These are phyloP conservation scores for Lagopus leucura DNA, from an alignment of 2,113 vertebrate species.

Conservation along the genomic window DNA sequence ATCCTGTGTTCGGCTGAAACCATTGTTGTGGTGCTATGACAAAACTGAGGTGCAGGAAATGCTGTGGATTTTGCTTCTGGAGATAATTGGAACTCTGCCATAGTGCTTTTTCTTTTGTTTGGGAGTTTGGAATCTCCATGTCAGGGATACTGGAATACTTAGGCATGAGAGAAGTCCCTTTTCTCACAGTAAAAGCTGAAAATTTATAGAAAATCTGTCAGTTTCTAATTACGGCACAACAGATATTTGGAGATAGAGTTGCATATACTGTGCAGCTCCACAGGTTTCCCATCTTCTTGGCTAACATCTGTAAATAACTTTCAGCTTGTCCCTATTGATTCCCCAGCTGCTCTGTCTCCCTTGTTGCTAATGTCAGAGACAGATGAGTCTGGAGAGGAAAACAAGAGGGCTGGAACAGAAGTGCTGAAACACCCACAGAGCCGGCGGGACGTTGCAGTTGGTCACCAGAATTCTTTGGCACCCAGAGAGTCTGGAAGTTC, in stretches of 20 bases:
- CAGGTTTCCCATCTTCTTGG: conserved; percentile 1
- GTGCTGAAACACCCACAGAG: not conserved
- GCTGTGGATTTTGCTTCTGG: not conserved
- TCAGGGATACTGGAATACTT: not conserved
- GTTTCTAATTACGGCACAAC: not conserved
- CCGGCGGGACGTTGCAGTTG: not conserved
- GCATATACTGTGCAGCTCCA: not conserved
- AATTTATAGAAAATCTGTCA: not conserved
- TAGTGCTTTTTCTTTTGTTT: not conserved
- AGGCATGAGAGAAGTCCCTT: not conserved
- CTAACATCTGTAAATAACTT: conserved; percentile 68
- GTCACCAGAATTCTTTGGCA: not conserved
- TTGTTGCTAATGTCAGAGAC: conserved; percentile 25
- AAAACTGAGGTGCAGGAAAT: not conserved
- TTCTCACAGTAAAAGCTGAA: not conserved
- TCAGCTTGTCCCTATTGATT: conserved; percentile 59
- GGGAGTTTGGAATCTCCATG: not conserved
- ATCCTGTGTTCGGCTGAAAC: not conserved
- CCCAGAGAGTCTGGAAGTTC: not conserved
- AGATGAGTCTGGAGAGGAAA: conserved; percentile 16
- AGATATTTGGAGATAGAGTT: not conserved
- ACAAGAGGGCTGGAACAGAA: not conserved
- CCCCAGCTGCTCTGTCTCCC: conserved; percentile 45
- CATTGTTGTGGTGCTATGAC: not conserved
- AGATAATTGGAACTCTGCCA: not conserved